Evolutionary conservation across 2,113 vertebrate species (phyloP), one percentile per base, ranked within the genome.

Genomic region (Corythornis vintsioides): DNA sequence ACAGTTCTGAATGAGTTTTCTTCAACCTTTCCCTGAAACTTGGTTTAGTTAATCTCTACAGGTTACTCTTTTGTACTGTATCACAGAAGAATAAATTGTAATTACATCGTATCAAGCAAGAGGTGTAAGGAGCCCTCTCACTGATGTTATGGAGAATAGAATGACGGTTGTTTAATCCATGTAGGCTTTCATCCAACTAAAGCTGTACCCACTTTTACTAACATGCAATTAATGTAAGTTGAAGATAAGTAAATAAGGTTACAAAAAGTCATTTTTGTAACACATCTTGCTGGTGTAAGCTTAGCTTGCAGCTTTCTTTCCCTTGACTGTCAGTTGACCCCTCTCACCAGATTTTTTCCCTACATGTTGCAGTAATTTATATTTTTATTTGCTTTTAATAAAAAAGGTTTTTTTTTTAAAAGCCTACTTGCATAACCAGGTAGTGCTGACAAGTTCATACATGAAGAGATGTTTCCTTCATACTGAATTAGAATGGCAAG

Each of bases 311-410:
- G 19, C 29, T 93, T 86, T 67, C 10, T 10, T 67, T 87, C 48
- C 2, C 15, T 29, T 2, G 3, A 7, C 71, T 29, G 57, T 25
- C 40, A 47, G 0, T n/a, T 79, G 48, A 71, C 5, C 17, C 7
- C 15, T 43, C 26, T 88, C 28, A 33, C 7, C 26, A 55, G 63
- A 13, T 84, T 64, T 78, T 78, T 26, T 29, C 28, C 3, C 1
- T 28, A 40, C 21, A 9, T 0, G 0, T 7, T 61, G 26, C 38
- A 64, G n/a, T 75, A 60, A 82, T 42, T 31, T 40, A 16, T 21
- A 57, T 33, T 38, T 90, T 31, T 17, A 67, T 24, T 59, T 33
- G 33, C 33, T 33, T 33, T 33, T 33, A 33, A 33, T 33, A 24
- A 9, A 42, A 61, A 35, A 42, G 50, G 4, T 7, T 4, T 42